These are phyloP conservation scores for Calliopsis andreniformis DNA, from an alignment of 1,140 invertebrate genomes.

Conservation along the genomic window DNA sequence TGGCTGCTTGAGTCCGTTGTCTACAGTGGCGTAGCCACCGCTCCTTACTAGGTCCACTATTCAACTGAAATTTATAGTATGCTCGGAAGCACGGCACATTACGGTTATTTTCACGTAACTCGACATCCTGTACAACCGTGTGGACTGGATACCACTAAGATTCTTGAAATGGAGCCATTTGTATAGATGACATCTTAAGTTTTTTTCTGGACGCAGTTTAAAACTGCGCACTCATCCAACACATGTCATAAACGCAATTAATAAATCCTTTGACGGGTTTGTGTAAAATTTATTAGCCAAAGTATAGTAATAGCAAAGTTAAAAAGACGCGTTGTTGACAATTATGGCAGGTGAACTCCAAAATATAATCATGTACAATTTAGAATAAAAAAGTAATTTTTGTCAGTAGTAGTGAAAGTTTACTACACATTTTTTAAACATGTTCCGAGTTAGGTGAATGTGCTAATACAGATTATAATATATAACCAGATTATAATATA, in stretches of 20 bases:
- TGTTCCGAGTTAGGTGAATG: too few species aligned
- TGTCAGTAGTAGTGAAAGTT: too few species aligned
- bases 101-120: constrained; percentile 61
- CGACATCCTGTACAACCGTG: constrained; percentile 34
- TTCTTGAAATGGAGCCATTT: constrained; percentile 49
- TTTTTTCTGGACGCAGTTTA: background rate
- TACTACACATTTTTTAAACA: too few species aligned
- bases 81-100: constrained; percentile 50
- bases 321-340: too few species aligned
- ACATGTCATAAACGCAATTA: background rate
- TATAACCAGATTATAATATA: too few species aligned
- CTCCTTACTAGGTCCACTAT: constrained; percentile 22
- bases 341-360: too few species aligned
- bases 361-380: too few species aligned
- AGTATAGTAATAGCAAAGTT: too few species aligned
- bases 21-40: constrained; percentile 63
- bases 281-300: too few species aligned
- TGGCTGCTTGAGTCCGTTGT: constrained; percentile 49
- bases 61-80: constrained; percentile 66
- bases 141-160: constrained; percentile 58
- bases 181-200: constrained; percentile 44
- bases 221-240: background rate
- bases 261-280: background rate
- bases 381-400: too few species aligned
- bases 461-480: too few species aligned